Base-by-base conservation (phyloP, 1,140 invertebrate species). In the Oncopodura yosiiana region DNA sequence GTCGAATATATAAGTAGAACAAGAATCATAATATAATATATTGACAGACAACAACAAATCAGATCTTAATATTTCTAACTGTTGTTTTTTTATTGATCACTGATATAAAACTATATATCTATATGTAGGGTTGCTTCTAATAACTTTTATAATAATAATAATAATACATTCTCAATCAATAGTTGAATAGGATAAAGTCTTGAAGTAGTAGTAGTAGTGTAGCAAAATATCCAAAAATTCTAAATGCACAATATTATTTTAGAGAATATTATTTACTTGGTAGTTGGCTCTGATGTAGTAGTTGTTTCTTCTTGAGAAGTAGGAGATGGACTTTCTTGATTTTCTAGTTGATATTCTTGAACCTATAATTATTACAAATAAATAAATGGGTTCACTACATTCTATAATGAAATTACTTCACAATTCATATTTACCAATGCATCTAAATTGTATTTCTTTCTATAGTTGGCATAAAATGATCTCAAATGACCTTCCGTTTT, bases 401-500 rank as follows among this genome's bases (percentile, higher is more conserved):
- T n/a, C n/a, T 34, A 34, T 34, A 9, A 34, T 34, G n/a, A 34
- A 68, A 86, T 79, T 61, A 85, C 83, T 52, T 76, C 78, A 66
- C 94, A 90, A 71, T 85, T 91, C 66, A 95, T 89, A 65, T 84
- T 83, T 12, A 95, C 70, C 9, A 94, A 82, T 32, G 81, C 81
- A 71, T 96, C 92, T 48, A 96, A 74, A 71, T 93, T 91, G 71
- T 89, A 94, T 43, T 88, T 80, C 53, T 87, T 80, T 39, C 88
- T 78, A 71, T 95, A 90, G 65, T 88, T 93, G 0, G 87, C 78
- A 69, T 86, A 94, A 73, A 96, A 97, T 26, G 81, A 84, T 51
- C 87, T 80, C 16, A 96, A 77, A 69, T 96, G 92, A 30, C 82
- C 80, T 70, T 95, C 91, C 3, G 86, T 93, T 74, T 97, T 97